Evolutionary conservation across 2,113 vertebrate species (phyloP).

Genomic region (Terrapene triunguis): DNA sequence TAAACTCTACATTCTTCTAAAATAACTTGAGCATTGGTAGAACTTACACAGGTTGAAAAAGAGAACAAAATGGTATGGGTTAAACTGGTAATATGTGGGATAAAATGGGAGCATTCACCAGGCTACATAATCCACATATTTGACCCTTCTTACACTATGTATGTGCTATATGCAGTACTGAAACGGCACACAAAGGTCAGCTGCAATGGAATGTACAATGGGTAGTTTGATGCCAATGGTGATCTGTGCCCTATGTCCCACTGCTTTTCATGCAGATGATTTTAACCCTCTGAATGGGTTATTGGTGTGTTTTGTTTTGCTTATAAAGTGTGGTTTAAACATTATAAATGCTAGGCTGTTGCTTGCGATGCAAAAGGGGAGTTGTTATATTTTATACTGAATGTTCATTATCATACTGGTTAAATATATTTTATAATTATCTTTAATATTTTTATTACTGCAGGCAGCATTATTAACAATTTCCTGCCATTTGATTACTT

Average conservation of each 20-base stretch:
- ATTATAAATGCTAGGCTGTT: not conserved
- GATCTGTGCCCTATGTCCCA: not conserved
- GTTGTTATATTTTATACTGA: not conserved
- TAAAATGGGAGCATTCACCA: not conserved
- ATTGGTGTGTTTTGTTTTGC: not conserved
- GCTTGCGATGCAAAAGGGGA: not conserved
- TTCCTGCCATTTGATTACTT: not conserved
- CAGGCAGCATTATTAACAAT: not conserved
- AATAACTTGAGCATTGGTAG: not conserved
- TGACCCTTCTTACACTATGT: not conserved
- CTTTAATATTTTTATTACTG: not conserved
- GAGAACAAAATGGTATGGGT: not conserved
- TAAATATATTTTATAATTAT: not conserved
- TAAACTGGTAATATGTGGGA: not conserved
- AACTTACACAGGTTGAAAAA: not conserved
- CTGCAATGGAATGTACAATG: not conserved
- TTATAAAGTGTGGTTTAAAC: conserved; percentile 12
- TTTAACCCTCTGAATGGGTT: not conserved
- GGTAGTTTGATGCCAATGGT: not conserved
- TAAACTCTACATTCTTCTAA: not conserved
- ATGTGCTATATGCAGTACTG: not conserved
- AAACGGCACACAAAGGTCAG: not conserved
- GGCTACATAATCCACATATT: not conserved
- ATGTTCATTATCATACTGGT: not conserved
- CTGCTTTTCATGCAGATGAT: not conserved